A percentile compares a stretch with the other conserved stretches of the same genome.
These are phyloP conservation scores for Drosophila monieri DNA, from an alignment of 2,888 invertebrate genomes.

Conservation along the genomic window DNA sequence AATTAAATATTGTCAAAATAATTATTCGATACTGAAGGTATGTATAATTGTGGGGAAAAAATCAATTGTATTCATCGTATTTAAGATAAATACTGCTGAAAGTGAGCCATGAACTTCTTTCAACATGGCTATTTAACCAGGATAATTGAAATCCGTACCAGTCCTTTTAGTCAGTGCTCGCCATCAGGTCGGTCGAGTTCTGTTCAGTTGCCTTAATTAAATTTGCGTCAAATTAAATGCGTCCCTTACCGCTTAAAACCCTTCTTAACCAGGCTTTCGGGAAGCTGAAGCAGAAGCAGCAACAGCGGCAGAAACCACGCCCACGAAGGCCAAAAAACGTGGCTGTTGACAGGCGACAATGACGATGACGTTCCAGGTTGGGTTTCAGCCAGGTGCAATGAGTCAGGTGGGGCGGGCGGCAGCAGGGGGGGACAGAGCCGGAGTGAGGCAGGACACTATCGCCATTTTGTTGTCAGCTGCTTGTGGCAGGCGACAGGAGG, in stretches of 20 bases:
- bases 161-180: neutral
- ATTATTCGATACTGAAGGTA: neutral
- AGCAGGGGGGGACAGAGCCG: conserved; percentile 4
- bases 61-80: neutral
- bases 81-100: neutral
- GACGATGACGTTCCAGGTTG: conserved; percentile 26
- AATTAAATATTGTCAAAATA: neutral
- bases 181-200: neutral
- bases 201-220: conserved; percentile 59
- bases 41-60: neutral
- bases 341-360: conserved; percentile 47
- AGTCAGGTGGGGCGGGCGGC: conserved; percentile 1
- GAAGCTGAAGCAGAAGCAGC: neutral
- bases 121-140: neutral
- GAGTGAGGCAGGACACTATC: conserved; percentile 50
- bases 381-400: conserved; percentile 28
- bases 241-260: conserved; percentile 39
- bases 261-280: conserved; percentile 15
- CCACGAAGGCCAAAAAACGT: conserved; percentile 29
- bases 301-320: conserved; percentile 22
- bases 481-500: conserved; percentile 70
- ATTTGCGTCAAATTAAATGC: conserved; percentile 68
- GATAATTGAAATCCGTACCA: conserved; percentile 12
- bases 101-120: neutral
- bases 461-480: conserved; percentile 73